Conservation (phyloP, 2,113 vertebrate species). For the Strix aluco region DNA sequence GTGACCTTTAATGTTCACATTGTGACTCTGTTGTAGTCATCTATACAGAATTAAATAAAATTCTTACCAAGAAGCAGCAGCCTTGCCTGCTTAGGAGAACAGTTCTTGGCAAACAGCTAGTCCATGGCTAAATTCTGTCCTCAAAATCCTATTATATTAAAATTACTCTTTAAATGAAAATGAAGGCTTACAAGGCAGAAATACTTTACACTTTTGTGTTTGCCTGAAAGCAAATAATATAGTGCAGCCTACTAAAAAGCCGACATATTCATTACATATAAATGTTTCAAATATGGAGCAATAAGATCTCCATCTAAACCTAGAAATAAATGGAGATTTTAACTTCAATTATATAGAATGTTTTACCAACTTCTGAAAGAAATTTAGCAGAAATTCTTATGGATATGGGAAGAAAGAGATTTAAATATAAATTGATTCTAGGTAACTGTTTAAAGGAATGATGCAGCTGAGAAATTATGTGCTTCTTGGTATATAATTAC, state of each 20-base stretch:
- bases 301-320: background rate
- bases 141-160: constrained; percentile 37
- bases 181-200: constrained; percentile 19
- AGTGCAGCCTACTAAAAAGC: background rate
- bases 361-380: background rate
- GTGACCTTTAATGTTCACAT: background rate
- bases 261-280: background rate
- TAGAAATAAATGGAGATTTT: constrained; percentile 6
- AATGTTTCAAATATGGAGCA: background rate
- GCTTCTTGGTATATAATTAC: background rate
- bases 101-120: background rate
- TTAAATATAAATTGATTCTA: constrained; percentile 30
- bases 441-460: background rate
- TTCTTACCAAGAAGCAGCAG: background rate
- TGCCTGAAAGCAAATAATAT: constrained; percentile 6
- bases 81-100: background rate
- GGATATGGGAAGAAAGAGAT: background rate
- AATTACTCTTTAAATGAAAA: constrained; percentile 46
- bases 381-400: background rate
- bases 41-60: background rate
- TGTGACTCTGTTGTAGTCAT: background rate
- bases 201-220: background rate
- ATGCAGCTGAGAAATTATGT: background rate
- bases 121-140: background rate
- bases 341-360: background rate